A percentile compares a stretch with the other conserved stretches of the same genome.
These are phyloP conservation scores for Acridotheres tristis DNA, from an alignment of 2,797 vertebrate species.

Conservation along the genomic window DNA sequence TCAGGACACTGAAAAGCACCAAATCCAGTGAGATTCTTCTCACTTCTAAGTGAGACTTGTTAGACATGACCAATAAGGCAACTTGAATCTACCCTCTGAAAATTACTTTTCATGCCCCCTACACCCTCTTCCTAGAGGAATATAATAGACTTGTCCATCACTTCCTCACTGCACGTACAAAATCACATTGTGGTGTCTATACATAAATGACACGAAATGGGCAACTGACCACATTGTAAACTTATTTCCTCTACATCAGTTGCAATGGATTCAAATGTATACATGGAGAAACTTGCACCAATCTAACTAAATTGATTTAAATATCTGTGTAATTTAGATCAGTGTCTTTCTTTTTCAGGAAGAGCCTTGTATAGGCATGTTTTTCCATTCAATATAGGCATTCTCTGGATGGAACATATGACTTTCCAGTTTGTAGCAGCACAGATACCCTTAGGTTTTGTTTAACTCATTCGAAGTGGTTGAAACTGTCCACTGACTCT, in stretches of 20 bases:
- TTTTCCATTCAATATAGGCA: background rate
- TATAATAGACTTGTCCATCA: background rate
- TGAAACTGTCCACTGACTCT: background rate
- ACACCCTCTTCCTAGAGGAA: background rate
- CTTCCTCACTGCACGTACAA: background rate
- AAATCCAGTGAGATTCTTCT: background rate
- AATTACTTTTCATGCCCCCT: background rate
- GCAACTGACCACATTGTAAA: background rate
- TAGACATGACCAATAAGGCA: background rate
- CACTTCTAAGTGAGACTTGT: background rate
- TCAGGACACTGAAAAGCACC: background rate
- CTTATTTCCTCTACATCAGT: background rate
- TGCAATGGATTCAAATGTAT: background rate
- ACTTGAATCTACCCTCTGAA: background rate
- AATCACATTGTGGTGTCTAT: background rate
- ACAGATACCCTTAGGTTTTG: background rate
- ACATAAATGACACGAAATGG: background rate
- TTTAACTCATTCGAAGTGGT: background rate
- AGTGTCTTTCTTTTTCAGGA: background rate
- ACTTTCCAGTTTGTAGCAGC: background rate
- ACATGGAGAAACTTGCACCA: background rate
- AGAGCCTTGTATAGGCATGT: background rate
- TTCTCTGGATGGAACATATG: background rate
- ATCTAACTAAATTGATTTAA: background rate
- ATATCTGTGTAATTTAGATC: background rate